These are phyloP conservation scores for Bujurquina vittata DNA, from an alignment of 2,113 vertebrate species.

Conservation along the genomic window DNA sequence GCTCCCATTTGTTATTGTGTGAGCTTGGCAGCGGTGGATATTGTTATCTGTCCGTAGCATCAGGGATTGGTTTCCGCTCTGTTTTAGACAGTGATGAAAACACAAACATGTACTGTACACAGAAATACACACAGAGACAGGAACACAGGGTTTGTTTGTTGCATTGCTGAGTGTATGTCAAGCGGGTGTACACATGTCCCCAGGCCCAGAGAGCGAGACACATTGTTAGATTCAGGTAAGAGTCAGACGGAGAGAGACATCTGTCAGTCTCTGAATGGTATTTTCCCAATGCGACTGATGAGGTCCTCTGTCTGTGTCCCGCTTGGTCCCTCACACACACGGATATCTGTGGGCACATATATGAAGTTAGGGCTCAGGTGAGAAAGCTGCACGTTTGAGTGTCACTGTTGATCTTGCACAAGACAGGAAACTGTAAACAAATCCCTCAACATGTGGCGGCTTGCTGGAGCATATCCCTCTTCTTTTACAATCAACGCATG, in stretches of 20 bases:
- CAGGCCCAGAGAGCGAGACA: slow-evolving; percentile 32
- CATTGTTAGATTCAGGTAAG: slow-evolving; percentile 57
- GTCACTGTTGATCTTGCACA: slow-evolving; percentile 65
- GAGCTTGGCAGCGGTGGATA: slow-evolving; percentile 48
- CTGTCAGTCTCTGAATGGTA: slow-evolving; percentile 66
- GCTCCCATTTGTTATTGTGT: slow-evolving; percentile 49
- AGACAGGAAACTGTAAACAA: slow-evolving; percentile 73
- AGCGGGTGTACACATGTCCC: slow-evolving; percentile 33
- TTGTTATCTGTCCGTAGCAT: slow-evolving; percentile 65
- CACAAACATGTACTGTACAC: slow-evolving; percentile 33
- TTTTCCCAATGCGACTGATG: slow-evolving; percentile 67
- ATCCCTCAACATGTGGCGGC: slow-evolving; percentile 68
- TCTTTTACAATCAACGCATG: slow-evolving; percentile 13
- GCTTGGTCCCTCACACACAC: not conserved
- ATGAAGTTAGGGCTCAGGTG: slow-evolving; percentile 35
- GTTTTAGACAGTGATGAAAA: slow-evolving; percentile 45
- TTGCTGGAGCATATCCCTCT: slow-evolving; percentile 50
- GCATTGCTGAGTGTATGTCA: not conserved
- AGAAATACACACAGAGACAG: slow-evolving; percentile 22
- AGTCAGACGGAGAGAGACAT: slow-evolving; percentile 63
- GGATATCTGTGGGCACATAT: not conserved
- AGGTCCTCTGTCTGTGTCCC: slow-evolving; percentile 8
- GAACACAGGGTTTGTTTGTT: not conserved
- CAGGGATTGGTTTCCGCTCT: slow-evolving; percentile 75
- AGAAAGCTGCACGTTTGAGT: slow-evolving; percentile 38